These are phyloP conservation scores for Nylanderia fulva DNA, from an alignment of 1,140 invertebrate species.

Conservation along the genomic window DNA sequence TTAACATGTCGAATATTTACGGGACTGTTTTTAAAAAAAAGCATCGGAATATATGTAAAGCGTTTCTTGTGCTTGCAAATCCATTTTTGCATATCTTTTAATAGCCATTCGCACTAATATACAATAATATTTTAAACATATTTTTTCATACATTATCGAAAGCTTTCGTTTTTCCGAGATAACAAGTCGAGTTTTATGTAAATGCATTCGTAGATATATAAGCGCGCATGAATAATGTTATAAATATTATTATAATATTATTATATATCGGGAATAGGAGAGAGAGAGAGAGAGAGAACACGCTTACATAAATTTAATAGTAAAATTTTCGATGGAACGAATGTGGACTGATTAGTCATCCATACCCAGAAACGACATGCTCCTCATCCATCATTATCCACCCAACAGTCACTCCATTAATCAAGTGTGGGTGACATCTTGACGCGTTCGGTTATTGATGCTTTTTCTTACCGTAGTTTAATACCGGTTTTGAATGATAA, in stretches of 20 bases:
- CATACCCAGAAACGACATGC: slow-evolving; percentile 54
- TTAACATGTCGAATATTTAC: slow-evolving; percentile 46
- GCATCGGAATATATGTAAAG: slow-evolving; percentile 10
- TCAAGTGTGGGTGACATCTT: slow-evolving; percentile 62
- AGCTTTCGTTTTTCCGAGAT: slow-evolving; percentile 1
- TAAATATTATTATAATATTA: slow-evolving; percentile 34
- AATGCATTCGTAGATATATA: neutral
- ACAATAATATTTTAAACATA: neutral
- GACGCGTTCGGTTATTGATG: slow-evolving; percentile 69
- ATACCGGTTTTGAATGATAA: slow-evolving; percentile 67
- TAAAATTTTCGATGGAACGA: slow-evolving; percentile 47
- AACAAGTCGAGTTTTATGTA: slow-evolving; percentile 8
- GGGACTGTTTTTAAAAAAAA: slow-evolving; percentile 29
- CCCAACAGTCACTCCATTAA: slow-evolving; percentile 69
- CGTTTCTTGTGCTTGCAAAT: neutral
- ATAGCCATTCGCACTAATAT: neutral
- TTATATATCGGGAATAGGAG: too few relatives aligned
- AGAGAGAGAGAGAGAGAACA: too few relatives aligned
- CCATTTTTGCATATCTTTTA: neutral
- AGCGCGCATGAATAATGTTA: too few relatives aligned
- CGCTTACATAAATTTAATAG: slow-evolving; percentile 45
- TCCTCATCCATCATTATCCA: slow-evolving; percentile 66
- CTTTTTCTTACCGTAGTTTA: slow-evolving; percentile 65
- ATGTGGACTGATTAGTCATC: slow-evolving; percentile 56
- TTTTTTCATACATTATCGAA: neutral